A percentile compares a stretch with the other conserved stretches of the same genome.
phyloP scores from a whole-genome alignment of 2,113 vertebrate species.

The Vulpes lagopus region DNA sequence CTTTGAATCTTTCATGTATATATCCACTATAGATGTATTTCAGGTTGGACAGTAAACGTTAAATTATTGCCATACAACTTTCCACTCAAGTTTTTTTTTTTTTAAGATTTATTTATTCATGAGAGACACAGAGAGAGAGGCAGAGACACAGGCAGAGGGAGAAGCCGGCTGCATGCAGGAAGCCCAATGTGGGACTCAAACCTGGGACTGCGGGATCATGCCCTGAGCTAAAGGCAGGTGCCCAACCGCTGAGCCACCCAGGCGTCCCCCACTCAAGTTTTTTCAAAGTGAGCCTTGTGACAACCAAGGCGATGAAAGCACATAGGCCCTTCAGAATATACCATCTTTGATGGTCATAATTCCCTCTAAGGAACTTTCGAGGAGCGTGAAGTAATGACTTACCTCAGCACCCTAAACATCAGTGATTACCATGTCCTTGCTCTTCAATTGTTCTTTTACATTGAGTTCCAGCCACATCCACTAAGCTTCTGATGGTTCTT shows the following conservation, averaged over 20 bases:
- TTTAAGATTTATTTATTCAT: too few relatives aligned
- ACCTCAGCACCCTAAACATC: neutral
- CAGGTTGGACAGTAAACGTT: neutral
- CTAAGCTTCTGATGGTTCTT: neutral
- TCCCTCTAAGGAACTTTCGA: neutral
- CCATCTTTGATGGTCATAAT: neutral
- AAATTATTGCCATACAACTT: neutral
- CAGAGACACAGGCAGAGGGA: too few relatives aligned
- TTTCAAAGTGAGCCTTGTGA: neutral
- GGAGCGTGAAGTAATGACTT: neutral
- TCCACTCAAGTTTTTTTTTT: neutral
- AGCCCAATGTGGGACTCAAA: too few relatives aligned
- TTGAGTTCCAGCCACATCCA: neutral
- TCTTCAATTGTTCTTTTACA: neutral
- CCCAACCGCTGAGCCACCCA: too few relatives aligned
- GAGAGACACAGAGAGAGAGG: too few relatives aligned
- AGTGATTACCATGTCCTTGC: neutral
- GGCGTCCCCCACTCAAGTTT: too few relatives aligned
- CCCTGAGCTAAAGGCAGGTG: too few relatives aligned
- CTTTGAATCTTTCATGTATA: neutral
- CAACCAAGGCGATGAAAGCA: neutral
- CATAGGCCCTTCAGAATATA: neutral
- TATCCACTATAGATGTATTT: slow-evolving; percentile 10
- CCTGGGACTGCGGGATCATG: too few relatives aligned
- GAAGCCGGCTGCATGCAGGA: too few relatives aligned